Conservation (phyloP, 2,888 invertebrate genomes). For the Acrocera orbiculus region DNA sequence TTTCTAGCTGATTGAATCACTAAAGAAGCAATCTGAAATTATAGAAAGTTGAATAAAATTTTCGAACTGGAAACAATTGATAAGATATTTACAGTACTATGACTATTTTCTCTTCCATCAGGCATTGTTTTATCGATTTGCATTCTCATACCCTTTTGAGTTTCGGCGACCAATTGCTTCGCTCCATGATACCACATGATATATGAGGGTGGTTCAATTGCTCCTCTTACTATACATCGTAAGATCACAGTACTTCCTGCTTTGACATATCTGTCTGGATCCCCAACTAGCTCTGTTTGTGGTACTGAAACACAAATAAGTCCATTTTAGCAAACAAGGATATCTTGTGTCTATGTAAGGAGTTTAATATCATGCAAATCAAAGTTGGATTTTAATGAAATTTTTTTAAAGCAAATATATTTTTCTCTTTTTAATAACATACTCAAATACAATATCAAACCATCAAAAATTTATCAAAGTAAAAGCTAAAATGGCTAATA, state of each 20-base stretch:
- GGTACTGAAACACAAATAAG: constrained; percentile 48
- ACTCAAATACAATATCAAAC: too few species aligned
- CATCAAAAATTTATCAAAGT: too few species aligned
- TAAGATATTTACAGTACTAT: too few species aligned
- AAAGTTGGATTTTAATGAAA: too few species aligned
- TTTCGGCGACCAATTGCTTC: constrained; percentile 26
- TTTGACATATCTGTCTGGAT: constrained; percentile 79
- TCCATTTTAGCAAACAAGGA: not conserved
- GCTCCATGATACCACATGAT: constrained; percentile 79
- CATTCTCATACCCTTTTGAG: constrained; percentile 27
- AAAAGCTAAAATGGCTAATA: too few species aligned
- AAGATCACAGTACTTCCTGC: constrained; percentile 76
- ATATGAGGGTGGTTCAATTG: constrained; percentile 78
- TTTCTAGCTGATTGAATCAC: constrained; percentile 32
- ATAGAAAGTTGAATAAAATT: too few species aligned
- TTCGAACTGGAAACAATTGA: too few species aligned
- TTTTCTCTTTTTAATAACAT: too few species aligned
- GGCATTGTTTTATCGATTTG: constrained; percentile 26
- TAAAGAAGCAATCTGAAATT: constrained; percentile 30
- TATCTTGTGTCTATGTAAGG: too few species aligned
- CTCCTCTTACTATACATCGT: constrained; percentile 78
- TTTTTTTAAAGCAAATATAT: too few species aligned
- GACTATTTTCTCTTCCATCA: constrained; percentile 15
- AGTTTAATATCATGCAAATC: too few species aligned
- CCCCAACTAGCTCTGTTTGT: constrained; percentile 76